A percentile compares a stretch with the other conserved stretches of the same genome.
phyloP scores from a whole-genome alignment of 2,888 invertebrate species.

The Mactromeris polynyma region DNA sequence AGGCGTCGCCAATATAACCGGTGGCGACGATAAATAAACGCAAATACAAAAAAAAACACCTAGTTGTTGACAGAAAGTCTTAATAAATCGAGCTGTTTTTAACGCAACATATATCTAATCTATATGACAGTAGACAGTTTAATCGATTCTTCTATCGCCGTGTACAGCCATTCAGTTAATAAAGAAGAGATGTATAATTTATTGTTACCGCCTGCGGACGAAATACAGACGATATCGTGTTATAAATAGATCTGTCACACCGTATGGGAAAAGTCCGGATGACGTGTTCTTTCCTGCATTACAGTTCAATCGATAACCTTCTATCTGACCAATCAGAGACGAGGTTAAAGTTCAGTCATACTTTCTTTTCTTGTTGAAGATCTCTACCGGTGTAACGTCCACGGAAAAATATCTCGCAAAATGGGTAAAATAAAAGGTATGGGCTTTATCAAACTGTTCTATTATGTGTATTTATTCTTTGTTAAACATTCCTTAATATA shows the following conservation, averaged over 20 bases:
- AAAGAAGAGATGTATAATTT: no score
- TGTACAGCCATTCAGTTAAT: no score
- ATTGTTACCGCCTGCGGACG: no score
- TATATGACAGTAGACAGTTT: no score
- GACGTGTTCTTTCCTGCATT: conserved; percentile 51
- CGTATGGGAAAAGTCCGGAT: not conserved
- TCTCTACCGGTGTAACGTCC: not conserved
- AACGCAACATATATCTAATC: no score
- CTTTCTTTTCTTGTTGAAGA: conserved; percentile 37
- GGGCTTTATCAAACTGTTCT: not conserved
- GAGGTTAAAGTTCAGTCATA: conserved; percentile 43
- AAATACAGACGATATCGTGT: no score
- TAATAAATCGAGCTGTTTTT: no score
- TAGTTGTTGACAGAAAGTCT: no score
- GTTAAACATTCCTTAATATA: not conserved
- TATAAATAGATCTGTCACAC: not conserved
- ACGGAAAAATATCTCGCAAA: conserved; percentile 43
- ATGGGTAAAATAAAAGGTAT: conserved; percentile 82
- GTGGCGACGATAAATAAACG: no score
- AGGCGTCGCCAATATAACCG: no score
- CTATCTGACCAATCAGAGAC: conserved; percentile 40
- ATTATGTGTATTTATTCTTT: conserved; percentile 8
- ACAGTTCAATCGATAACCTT: conserved; percentile 40
- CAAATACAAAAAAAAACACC: no score
- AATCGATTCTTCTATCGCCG: no score